Conservation (phyloP, 1,140 invertebrate species). For the Sinonovacula constricta region DNA sequence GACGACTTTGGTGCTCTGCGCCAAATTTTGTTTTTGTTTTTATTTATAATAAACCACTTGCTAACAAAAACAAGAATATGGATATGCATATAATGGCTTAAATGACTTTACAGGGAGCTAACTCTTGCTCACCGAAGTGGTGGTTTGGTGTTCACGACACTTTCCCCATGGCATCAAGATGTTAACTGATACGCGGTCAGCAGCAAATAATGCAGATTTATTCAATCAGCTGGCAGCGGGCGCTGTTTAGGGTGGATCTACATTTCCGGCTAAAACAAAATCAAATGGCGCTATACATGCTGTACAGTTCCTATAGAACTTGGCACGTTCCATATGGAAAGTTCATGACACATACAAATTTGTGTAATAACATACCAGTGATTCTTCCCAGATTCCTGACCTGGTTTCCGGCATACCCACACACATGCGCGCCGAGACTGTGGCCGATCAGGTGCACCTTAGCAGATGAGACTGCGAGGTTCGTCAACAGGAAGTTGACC, state of each 20-base stretch:
- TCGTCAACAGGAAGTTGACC: slow-evolving; percentile 76
- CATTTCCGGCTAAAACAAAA: not conserved
- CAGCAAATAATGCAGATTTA: no score
- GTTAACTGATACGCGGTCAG: no score
- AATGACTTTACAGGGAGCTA: no score
- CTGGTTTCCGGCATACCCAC: slow-evolving; percentile 85
- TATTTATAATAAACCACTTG: no score
- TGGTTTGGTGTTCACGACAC: no score
- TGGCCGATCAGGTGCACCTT: slow-evolving; percentile 89
- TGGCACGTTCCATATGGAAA: not conserved
- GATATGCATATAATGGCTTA: no score
- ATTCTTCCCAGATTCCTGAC: slow-evolving; percentile 69
- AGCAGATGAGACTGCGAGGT: not conserved
- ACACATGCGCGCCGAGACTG: slow-evolving; percentile 92
- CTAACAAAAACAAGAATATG: no score
- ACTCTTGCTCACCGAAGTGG: no score
- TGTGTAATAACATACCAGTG: slow-evolving; percentile 78
- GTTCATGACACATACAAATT: not conserved
- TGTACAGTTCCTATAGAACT: no score
- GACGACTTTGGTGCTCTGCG: no score
- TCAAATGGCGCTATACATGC: not conserved
- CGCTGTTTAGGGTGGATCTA: not conserved
- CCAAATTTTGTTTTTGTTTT: no score
- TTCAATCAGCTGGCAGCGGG: not conserved
- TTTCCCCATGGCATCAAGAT: no score